These are phyloP conservation scores for Encarsia formosa DNA, from an alignment of 2,888 invertebrate species.

Conservation along the genomic window DNA sequence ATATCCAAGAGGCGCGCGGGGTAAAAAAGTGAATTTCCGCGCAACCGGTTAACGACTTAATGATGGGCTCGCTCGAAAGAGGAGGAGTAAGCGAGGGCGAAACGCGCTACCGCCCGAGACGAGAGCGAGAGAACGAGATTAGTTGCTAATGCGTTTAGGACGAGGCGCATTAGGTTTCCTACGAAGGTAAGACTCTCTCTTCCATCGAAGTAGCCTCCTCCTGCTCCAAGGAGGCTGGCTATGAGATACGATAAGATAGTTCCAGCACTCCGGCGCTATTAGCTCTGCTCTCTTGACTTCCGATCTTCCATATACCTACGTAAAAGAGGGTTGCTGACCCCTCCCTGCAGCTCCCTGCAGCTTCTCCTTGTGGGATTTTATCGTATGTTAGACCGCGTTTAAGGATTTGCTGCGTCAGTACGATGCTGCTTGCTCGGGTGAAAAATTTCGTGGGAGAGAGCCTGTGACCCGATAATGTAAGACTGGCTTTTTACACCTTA, in stretches of 20 bases:
- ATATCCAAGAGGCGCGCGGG: conserved; percentile 3
- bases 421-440: no score
- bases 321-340: background rate
- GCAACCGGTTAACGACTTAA: conserved; percentile 39
- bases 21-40: conserved; percentile 24
- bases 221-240: background rate
- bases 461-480: no score
- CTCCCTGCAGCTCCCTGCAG: no score
- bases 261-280: conserved; percentile 17
- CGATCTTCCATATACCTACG: background rate
- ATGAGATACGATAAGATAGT: conserved; percentile 11
- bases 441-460: no score
- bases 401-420: no score
- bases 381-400: no score
- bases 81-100: conserved; percentile 25
- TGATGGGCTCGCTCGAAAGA: conserved; percentile 32
- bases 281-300: background rate
- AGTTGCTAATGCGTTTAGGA: conserved; percentile 41
- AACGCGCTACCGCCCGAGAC: no score
- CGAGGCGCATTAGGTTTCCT: conserved; percentile 33
- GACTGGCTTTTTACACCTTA: no score
- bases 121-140: conserved; percentile 38
- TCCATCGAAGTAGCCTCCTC: background rate
- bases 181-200: background rate
- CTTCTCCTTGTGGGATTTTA: conserved; percentile 1